A percentile compares a stretch with the other conserved stretches of the same genome.
These are phyloP conservation scores for Numenius phaeopus DNA, from an alignment of 2,797 vertebrate genomes.

Conservation along the genomic window DNA sequence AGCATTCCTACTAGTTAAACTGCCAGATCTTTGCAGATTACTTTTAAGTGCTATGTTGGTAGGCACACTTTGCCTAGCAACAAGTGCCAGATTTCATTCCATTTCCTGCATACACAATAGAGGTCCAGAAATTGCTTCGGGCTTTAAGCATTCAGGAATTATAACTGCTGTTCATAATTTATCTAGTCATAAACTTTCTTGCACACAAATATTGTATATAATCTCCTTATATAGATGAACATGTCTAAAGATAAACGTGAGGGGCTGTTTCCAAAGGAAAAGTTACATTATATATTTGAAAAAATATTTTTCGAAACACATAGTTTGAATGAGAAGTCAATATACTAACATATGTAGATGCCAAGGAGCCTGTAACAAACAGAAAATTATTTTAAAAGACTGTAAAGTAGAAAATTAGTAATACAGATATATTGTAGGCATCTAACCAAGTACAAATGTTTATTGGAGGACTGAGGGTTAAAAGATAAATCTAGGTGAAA, in stretches of 20 bases:
- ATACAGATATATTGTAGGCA: background rate
- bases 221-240: background rate
- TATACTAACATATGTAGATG: background rate
- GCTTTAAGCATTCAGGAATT: background rate
- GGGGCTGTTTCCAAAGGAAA: background rate
- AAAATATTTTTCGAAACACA: background rate
- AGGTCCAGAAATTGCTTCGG: conserved; percentile 9
- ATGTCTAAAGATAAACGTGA: background rate
- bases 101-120: background rate
- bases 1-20: conserved; percentile 18
- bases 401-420: background rate
- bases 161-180: background rate
- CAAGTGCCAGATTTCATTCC: conserved; percentile 45
- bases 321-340: background rate
- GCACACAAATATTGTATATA: background rate
- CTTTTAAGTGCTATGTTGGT: background rate
- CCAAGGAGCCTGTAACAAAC: background rate
- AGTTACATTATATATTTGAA: background rate
- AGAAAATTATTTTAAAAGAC: background rate
- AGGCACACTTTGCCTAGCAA: conserved; percentile 62
- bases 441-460: background rate
- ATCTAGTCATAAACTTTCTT: background rate
- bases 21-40: background rate
- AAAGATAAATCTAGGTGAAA: background rate
- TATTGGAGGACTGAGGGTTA: background rate